Evolutionary conservation across 1,140 invertebrate genomes (phyloP).

Genomic region (Apocrypta bakeri): DNA sequence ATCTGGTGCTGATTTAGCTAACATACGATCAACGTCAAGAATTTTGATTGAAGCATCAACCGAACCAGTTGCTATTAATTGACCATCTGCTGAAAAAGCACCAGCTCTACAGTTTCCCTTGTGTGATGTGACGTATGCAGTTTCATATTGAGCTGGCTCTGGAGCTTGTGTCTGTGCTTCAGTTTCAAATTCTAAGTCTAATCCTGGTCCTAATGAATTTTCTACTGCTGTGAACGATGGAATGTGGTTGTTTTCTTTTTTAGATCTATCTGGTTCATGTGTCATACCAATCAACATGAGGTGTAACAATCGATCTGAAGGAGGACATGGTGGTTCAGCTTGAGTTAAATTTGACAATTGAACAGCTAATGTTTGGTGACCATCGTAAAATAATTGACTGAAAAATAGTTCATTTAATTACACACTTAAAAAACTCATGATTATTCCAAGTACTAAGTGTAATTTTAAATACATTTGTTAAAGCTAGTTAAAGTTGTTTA

Average conservation of each 20-base stretch:
- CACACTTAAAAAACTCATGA: conserved; percentile 45
- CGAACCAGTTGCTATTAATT: conserved; percentile 97
- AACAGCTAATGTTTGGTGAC: conserved; percentile 91
- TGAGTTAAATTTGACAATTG: conserved; percentile 87
- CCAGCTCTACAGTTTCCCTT: conserved; percentile 96
- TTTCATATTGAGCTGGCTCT: conserved; percentile 96
- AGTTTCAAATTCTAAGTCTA: conserved; percentile 97
- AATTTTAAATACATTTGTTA: conserved; percentile 13
- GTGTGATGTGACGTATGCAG: conserved; percentile 98
- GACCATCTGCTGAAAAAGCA: conserved; percentile 95
- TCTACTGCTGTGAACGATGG: conserved; percentile 79
- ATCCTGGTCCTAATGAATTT: conserved; percentile 86
- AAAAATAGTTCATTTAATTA: conserved; percentile 58
- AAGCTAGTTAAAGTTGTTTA: background rate
- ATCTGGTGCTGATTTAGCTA: conserved; percentile 94
- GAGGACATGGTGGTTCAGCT: conserved; percentile 93
- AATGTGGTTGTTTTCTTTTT: conserved; percentile 75
- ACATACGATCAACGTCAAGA: conserved; percentile 97
- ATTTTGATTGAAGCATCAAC: conserved; percentile 99
- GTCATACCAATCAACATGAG: conserved; percentile 90
- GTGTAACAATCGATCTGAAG: conserved; percentile 93
- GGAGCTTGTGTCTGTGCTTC: conserved; percentile 92
- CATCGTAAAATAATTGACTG: conserved; percentile 95
- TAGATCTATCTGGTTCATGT: conserved; percentile 84
- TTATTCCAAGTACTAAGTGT: conserved; percentile 24